Base-by-base conservation (phyloP, 2,797 vertebrate species). In the Clarias platycephalus region DNA sequence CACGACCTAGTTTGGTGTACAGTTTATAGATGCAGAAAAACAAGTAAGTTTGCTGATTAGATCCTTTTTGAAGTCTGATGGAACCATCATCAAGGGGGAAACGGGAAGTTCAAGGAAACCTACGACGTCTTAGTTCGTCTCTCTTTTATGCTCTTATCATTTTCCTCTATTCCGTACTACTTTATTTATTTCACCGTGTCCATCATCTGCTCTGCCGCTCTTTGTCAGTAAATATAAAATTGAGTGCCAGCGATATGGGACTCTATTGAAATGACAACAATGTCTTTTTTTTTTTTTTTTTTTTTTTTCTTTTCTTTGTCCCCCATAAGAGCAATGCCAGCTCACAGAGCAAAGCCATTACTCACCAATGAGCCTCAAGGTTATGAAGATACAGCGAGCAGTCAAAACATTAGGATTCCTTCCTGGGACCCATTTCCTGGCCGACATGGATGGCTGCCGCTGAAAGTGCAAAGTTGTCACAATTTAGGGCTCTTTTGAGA, bases 381-480 rank as follows among this genome's bases (percentile, higher is more conserved):
- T 89, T 88, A 87, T 82, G 20, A 80, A 77, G 82, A 88, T 87
- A 81, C 88, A 91, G 91, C 68, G 31, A 86, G 83, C 89, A 91
- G 89, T 87, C 84, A 83, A 87, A 83, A 84, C 88, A 84, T 87
- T 84, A 85, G 62, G n/a, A 87, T 85, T 80, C 80, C 86, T 85
- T 91, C 88, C 90, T 89, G 89, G 89, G 85, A 80, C 86, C 86
- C 84, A 55, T 85, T 86, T 84, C 74, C 84, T 78, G 83, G 62
- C 75, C 71, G 81, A 88, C 82, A 84, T 31, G 86, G 83, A 82
- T 87, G 66, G 84, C 13, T 44, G 85, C 83, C 76, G 76, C 83
- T 77, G 86, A 83, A 88, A 83, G 84, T 87, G 84, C 85, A 24
- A 71, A 84, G 80, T 83, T 85, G 86, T 89, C 82, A 81, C 80